Evolutionary conservation across 2,888 invertebrate species (phyloP).

Genomic region (Fragum whitleyi): DNA sequence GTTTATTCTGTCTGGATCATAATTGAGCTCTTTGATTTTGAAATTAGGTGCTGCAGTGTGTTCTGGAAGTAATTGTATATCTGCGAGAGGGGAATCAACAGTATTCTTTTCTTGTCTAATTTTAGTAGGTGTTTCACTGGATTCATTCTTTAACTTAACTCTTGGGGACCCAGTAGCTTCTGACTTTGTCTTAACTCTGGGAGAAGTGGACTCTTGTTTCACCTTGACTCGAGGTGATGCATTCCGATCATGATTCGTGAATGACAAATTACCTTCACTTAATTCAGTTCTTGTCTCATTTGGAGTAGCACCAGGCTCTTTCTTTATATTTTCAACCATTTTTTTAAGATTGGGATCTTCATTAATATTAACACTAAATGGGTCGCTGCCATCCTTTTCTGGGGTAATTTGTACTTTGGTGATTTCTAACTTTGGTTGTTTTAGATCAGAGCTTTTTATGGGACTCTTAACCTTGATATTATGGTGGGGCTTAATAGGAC

Average conservation of each 20-base stretch:
- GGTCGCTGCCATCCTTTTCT: constrained; percentile 53
- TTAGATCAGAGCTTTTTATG: constrained; percentile 61
- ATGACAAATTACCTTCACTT: constrained; percentile 12
- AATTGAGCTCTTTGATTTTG: constrained; percentile 50
- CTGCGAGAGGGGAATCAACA: constrained; percentile 40
- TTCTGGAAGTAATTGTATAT: constrained; percentile 49
- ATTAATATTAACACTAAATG: constrained; percentile 55
- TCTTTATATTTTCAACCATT: constrained; percentile 46
- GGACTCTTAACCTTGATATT: constrained; percentile 63
- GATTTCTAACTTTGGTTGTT: constrained; percentile 56
- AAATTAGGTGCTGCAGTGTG: constrained; percentile 47
- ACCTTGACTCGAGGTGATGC: constrained; percentile 32
- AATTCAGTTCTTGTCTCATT: not conserved
- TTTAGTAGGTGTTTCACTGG: constrained; percentile 20
- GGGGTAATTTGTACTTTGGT: constrained; percentile 57
- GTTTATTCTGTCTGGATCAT: constrained; percentile 38
- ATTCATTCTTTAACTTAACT: constrained; percentile 15
- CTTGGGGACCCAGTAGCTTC: constrained; percentile 19
- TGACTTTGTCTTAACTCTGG: constrained; percentile 16
- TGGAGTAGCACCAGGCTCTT: constrained; percentile 14
- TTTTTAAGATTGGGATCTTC: constrained; percentile 46
- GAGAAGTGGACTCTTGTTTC: constrained; percentile 35
- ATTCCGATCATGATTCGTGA: constrained; percentile 17
- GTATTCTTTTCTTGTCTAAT: constrained; percentile 28
- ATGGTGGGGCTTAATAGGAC: constrained; percentile 63